Conservation (phyloP, 2,888 invertebrate species). For the Sinelater perroti region DNA sequence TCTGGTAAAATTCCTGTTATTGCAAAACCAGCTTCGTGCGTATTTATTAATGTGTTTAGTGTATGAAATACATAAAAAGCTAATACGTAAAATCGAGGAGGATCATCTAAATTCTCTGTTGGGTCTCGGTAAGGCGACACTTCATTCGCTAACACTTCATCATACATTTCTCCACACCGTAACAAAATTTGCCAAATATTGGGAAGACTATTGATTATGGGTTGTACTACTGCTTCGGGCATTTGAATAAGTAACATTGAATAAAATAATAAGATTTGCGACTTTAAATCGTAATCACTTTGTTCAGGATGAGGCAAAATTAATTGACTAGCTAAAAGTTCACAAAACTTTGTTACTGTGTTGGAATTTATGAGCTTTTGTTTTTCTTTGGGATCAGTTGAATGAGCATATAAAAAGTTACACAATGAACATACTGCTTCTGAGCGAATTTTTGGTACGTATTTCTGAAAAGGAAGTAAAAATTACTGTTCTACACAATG, state of each 20-base stretch:
- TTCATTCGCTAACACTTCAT: constrained; percentile 35
- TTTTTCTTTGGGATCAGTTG: neutral
- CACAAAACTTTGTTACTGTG: constrained; percentile 28
- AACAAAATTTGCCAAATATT: constrained; percentile 40
- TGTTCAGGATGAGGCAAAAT: constrained; percentile 36
- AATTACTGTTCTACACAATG: neutral
- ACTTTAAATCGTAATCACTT: constrained; percentile 39
- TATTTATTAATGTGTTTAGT: constrained; percentile 27
- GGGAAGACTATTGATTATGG: constrained; percentile 32
- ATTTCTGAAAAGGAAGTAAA: constrained; percentile 28
- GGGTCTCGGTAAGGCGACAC: constrained; percentile 32
- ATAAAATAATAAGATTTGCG: constrained; percentile 35
- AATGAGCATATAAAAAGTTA: constrained; percentile 2
- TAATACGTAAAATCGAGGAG: constrained; percentile 31
- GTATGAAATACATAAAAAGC: constrained; percentile 36
- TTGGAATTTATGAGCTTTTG: neutral
- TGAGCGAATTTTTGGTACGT: constrained; percentile 18
- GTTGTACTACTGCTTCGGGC: constrained; percentile 27
- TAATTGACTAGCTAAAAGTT: constrained; percentile 35
- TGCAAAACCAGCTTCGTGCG: constrained; percentile 23
- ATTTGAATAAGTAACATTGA: constrained; percentile 27
- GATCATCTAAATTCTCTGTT: constrained; percentile 29
- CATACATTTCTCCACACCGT: constrained; percentile 35
- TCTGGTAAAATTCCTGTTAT: constrained; percentile 35
- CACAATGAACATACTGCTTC: constrained; percentile 17